Evolutionary conservation across 2,113 vertebrate species (phyloP).

Genomic region (Pseudopipra pipra): DNA sequence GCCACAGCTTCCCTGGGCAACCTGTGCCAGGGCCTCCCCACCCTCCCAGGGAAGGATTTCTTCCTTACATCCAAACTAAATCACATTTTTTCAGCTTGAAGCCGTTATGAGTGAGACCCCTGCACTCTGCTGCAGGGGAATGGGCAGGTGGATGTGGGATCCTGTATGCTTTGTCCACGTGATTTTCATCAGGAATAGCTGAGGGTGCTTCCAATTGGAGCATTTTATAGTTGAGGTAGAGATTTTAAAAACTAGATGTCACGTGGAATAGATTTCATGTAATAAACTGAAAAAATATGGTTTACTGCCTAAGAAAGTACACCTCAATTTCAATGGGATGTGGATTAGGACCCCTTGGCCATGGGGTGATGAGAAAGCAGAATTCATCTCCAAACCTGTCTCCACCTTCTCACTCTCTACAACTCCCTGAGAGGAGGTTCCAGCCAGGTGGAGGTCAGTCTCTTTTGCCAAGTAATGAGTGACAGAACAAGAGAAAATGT

Average conservation of each 20-base stretch:
- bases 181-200: neutral
- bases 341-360: neutral
- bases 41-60: neutral
- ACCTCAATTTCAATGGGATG: accelerated
- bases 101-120: neutral
- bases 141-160: neutral
- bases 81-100: neutral
- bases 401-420: neutral
- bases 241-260: accelerated
- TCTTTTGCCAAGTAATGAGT: neutral
- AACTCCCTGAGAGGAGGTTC: neutral
- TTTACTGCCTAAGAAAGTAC: neutral
- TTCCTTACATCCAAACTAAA: neutral
- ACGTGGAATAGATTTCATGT: neutral
- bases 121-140: neutral
- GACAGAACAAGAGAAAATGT: neutral
- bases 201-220: neutral
- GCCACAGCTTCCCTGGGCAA: neutral
- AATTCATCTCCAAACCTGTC: neutral
- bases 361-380: neutral
- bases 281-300: neutral
- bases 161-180: neutral
- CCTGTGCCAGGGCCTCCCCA: neutral
- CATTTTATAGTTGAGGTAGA: neutral
- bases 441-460: neutral